Evolutionary conservation across 1,140 invertebrate genomes (phyloP).

Genomic region (Zaprionus kolodkinae): DNA sequence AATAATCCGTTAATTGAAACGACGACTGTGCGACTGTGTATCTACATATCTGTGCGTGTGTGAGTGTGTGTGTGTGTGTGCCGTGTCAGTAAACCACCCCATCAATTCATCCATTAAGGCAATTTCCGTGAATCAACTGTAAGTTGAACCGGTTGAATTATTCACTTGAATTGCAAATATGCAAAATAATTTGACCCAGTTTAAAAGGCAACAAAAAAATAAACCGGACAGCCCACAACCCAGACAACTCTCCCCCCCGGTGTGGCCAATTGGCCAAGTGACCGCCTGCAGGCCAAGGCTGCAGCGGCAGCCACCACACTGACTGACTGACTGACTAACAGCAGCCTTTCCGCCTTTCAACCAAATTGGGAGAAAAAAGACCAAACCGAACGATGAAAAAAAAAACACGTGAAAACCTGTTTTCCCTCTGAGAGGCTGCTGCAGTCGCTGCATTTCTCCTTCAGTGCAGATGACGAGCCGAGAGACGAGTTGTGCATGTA

Average conservation of each 20-base stretch:
- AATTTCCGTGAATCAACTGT: slow-evolving; percentile 20
- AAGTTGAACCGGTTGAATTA: slow-evolving; percentile 40
- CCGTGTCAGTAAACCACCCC: neutral
- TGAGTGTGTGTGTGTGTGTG: slow-evolving; percentile 8
- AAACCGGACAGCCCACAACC: no score
- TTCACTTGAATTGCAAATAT: slow-evolving; percentile 52
- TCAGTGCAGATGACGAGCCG: slow-evolving; percentile 31
- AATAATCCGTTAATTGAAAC: slow-evolving; percentile 54
- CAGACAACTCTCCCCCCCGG: slow-evolving; percentile 22
- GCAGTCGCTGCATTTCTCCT: slow-evolving; percentile 46
- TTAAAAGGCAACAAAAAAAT: slow-evolving; percentile 29
- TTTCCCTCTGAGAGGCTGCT: slow-evolving; percentile 19
- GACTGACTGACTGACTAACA: no score
- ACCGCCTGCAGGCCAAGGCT: slow-evolving; percentile 36
- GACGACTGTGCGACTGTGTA: slow-evolving; percentile 17
- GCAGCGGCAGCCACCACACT: slow-evolving; percentile 5
- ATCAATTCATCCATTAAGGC: slow-evolving; percentile 19
- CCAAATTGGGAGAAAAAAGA: slow-evolving; percentile 13
- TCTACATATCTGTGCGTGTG: no score
- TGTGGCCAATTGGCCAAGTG: slow-evolving; percentile 18
- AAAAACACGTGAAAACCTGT: slow-evolving; percentile 56
- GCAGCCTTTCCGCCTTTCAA: slow-evolving; percentile 43
- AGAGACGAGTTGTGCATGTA: slow-evolving; percentile 48
- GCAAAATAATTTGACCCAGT: slow-evolving; percentile 67
- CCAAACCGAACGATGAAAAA: neutral